Evolutionary conservation across 2,888 invertebrate genomes (phyloP).

Genomic region (Griposia aprilina): DNA sequence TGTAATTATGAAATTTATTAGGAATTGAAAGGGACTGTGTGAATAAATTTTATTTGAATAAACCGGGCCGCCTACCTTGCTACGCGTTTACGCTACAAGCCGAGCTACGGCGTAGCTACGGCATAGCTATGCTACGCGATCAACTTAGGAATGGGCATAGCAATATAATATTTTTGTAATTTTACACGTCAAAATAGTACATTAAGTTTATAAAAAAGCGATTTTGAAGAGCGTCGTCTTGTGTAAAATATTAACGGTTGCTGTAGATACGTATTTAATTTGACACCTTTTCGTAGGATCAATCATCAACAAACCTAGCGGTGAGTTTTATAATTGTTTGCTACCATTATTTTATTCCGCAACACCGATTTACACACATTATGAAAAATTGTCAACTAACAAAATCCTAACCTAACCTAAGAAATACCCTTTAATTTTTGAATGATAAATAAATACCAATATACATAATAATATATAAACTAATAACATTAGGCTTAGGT

Average conservation of each 20-base stretch:
- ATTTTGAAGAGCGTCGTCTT: no score
- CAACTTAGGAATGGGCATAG: background rate
- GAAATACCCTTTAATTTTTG: background rate
- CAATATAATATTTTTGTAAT: background rate
- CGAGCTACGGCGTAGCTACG: conserved; percentile 7
- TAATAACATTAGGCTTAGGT: background rate
- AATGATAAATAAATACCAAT: background rate
- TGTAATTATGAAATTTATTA: background rate
- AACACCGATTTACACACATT: background rate
- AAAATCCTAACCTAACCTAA: background rate
- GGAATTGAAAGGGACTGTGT: background rate
- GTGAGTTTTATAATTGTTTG: conserved; percentile 14
- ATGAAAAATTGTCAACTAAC: background rate
- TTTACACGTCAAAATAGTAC: background rate
- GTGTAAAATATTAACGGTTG: background rate
- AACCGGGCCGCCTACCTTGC: background rate
- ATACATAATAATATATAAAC: background rate
- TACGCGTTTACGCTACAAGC: background rate
- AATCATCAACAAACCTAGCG: conserved; percentile 19
- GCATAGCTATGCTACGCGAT: conserved; percentile 13
- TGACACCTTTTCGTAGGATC: conserved; percentile 22
- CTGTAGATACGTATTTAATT: background rate
- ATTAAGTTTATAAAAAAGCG: background rate
- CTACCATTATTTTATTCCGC: background rate
- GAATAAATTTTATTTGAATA: background rate